These are phyloP conservation scores for Etia nguti DNA, from an alignment of 2,113 vertebrate genomes.

Conservation along the genomic window DNA sequence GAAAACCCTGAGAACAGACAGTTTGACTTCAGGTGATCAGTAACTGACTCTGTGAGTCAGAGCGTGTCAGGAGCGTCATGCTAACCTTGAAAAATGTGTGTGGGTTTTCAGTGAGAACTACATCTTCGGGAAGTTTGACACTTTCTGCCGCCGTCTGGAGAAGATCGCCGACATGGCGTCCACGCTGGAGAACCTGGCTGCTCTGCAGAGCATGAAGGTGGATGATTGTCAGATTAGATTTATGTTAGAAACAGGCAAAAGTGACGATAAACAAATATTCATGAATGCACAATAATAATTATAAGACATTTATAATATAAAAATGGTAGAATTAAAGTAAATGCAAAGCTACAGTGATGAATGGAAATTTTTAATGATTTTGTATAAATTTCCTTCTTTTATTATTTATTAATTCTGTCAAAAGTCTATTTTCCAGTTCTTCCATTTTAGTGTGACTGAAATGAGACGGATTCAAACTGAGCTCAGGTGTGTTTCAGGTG, in stretches of 20 bases:
- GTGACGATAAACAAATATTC: background rate
- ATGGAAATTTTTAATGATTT: background rate
- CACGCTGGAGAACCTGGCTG: slow-evolving; percentile 71
- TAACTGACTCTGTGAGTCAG: background rate
- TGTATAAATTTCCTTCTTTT: background rate
- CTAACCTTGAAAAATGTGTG: background rate
- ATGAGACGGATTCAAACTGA: background rate
- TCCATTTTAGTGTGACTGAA: background rate
- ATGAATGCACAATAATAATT: background rate
- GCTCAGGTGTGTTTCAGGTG: slow-evolving; percentile 38
- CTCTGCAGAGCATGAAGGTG: slow-evolving; percentile 71
- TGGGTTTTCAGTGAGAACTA: slow-evolving; percentile 76
- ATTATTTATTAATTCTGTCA: background rate
- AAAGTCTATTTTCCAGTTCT: background rate
- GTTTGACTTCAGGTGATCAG: slow-evolving; percentile 77
- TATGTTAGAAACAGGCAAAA: background rate
- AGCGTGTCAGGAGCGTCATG: fast-evolving
- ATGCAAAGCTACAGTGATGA: fast-evolving
- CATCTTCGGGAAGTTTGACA: slow-evolving; percentile 83
- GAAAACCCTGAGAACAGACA: slow-evolving; percentile 62
- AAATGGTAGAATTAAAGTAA: fast-evolving
- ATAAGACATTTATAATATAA: background rate
- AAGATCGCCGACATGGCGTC: slow-evolving; percentile 76
- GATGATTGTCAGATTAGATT: background rate
- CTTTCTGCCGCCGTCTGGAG: slow-evolving; percentile 80